Evolutionary conservation across 1,140 invertebrate genomes (phyloP).

Genomic region (Himalopsyche phryganea): DNA sequence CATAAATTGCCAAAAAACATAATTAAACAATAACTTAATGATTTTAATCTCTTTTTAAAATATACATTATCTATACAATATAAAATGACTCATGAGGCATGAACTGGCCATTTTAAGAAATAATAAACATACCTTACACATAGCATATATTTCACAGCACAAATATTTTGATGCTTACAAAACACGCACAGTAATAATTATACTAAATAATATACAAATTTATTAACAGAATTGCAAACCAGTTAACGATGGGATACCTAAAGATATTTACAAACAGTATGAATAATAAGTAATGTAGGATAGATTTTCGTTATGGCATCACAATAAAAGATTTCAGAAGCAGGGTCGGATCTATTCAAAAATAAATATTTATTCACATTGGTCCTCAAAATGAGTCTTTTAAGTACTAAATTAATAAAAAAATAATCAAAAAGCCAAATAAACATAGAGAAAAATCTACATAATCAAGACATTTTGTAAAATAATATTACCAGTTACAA

Average conservation of each 20-base stretch:
- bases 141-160: slow-evolving; percentile 15
- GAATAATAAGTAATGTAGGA: too few species aligned
- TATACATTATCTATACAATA: background rate
- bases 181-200: slow-evolving; percentile 6
- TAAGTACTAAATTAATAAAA: slow-evolving; percentile 19
- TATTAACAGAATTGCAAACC: too few species aligned
- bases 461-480: too few species aligned
- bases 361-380: slow-evolving; percentile 21
- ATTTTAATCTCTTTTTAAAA: too few species aligned
- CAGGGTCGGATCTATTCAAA: background rate
- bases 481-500: too few species aligned
- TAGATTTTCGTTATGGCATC: slow-evolving; percentile 19
- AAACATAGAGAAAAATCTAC: too few species aligned
- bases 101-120: slow-evolving; percentile 11
- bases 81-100: slow-evolving; percentile 6
- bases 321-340: slow-evolving; percentile 11
- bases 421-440: background rate
- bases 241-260: background rate
- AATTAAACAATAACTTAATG: too few species aligned
- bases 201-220: slow-evolving; percentile 4
- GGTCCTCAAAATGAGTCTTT: slow-evolving; percentile 21
- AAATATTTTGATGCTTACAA: slow-evolving; percentile 15
- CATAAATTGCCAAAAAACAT: too few species aligned
- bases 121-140: background rate
- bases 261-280: slow-evolving; percentile 9